Conservation (phyloP, 2,113 vertebrate species). For the Leucosticte australis region DNA sequence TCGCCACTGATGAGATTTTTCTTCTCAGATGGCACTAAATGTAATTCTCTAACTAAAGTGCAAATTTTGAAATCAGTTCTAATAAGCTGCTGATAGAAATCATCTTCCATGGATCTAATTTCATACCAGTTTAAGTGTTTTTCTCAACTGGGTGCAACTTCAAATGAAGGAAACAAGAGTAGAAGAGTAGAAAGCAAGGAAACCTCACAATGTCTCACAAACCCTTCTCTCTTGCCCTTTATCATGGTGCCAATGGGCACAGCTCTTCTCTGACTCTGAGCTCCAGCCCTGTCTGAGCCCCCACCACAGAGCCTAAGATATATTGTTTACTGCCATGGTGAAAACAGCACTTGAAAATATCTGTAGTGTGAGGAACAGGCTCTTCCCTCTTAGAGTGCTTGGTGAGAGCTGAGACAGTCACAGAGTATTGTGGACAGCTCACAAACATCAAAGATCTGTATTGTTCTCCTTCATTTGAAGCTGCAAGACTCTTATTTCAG, state of each 20-base stretch:
- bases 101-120: neutral
- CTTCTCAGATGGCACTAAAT: neutral
- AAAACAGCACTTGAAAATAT: neutral
- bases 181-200: neutral
- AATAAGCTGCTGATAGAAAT: neutral
- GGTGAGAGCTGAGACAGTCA: neutral
- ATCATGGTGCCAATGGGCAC: neutral
- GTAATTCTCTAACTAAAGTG: neutral
- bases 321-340: neutral
- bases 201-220: neutral
- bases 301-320: neutral
- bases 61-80: neutral
- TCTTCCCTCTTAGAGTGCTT: neutral
- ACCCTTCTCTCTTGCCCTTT: neutral
- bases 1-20: neutral
- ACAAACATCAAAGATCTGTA: neutral
- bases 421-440: neutral
- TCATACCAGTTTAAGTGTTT: neutral
- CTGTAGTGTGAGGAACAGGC: neutral
- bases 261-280: neutral
- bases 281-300: neutral
- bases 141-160: neutral
- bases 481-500: too few species aligned
- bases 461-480: neutral
- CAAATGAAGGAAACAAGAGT: neutral